Percentiles rank a stretch among this genome's conserved stretches.
Conservation (phyloP, 2,113 vertebrate genomes). For the Tachuris rubrigastra region DNA sequence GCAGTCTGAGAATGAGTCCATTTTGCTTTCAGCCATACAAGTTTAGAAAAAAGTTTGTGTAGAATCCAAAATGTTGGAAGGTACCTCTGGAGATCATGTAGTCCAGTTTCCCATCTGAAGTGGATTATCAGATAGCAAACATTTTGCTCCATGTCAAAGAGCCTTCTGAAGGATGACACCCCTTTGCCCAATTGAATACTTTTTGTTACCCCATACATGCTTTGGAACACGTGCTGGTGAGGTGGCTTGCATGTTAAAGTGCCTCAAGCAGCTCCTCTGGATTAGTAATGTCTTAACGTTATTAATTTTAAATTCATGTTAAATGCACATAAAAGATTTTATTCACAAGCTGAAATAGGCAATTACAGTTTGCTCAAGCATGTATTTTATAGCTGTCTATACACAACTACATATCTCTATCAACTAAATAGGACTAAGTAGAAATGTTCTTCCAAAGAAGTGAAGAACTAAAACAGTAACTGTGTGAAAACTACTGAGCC, state of each 20-base stretch:
- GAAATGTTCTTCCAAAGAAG: neutral
- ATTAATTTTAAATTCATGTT: neutral
- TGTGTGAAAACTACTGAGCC: neutral
- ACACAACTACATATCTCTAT: neutral
- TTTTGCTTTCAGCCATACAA: neutral
- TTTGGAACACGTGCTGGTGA: neutral
- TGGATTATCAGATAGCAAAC: neutral
- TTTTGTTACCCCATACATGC: fast-evolving
- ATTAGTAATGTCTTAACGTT: neutral
- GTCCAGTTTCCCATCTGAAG: neutral
- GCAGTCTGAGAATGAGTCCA: neutral
- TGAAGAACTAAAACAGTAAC: neutral
- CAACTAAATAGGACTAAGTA: neutral
- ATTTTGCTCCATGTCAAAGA: neutral
- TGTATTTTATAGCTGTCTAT: neutral
- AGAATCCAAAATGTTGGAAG: neutral
- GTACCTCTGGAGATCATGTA: neutral
- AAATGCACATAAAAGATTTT: neutral
- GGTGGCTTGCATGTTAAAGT: neutral
- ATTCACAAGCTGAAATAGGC: neutral
- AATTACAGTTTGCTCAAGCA: neutral
- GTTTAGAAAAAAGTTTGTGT: neutral
- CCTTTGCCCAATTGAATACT: neutral
- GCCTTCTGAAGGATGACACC: neutral
- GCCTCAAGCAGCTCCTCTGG: neutral